Evolutionary conservation across 2,113 vertebrate species (phyloP).

Genomic region (Alethe diademata): DNA sequence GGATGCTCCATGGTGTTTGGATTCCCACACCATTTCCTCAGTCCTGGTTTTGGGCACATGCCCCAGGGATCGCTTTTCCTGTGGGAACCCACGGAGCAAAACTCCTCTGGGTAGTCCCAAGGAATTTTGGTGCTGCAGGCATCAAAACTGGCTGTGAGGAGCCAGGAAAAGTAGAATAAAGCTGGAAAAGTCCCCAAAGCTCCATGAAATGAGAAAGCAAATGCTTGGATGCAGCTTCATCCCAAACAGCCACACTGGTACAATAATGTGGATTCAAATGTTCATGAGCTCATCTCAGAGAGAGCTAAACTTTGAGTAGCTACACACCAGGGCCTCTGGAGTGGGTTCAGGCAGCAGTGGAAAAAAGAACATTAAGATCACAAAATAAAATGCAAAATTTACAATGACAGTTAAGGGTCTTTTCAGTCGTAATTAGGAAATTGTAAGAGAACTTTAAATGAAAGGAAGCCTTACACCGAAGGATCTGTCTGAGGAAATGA

Average conservation of each 20-base stretch:
- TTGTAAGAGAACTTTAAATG: neutral
- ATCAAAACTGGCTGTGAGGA: neutral
- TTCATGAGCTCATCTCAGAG: neutral
- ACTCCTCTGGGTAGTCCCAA: fast-evolving
- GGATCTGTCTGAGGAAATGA: neutral
- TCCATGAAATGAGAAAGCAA: neutral
- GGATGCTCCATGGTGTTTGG: neutral
- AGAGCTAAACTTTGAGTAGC: neutral
- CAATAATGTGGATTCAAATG: neutral
- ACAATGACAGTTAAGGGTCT: neutral
- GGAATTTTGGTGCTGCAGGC: neutral
- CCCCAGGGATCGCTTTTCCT: neutral
- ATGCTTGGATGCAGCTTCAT: neutral
- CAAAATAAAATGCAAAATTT: neutral
- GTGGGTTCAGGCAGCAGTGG: neutral
- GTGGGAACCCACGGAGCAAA: neutral
- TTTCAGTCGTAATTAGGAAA: neutral
- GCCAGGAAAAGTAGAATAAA: neutral
- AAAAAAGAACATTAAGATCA: neutral
- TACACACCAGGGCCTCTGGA: neutral
- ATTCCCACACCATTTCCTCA: neutral
- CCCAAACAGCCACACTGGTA: neutral
- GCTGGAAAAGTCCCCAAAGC: neutral
- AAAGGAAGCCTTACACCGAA: neutral
- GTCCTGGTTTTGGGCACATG: neutral